Conservation (phyloP, 2,888 invertebrate genomes). For the Empis stercorea region DNA sequence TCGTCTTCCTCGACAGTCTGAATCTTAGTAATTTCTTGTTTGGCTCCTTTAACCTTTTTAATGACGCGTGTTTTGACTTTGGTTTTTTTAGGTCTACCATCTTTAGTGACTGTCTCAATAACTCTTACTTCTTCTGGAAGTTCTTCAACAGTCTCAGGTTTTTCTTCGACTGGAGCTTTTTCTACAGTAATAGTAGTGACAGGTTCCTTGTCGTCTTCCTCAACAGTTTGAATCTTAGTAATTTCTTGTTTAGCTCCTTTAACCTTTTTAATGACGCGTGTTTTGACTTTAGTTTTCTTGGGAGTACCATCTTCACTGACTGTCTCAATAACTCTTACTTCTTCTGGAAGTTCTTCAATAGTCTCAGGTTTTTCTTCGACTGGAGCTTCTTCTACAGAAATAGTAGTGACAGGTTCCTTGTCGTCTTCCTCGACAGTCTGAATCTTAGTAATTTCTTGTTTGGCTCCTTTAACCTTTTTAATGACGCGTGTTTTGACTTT, state of each 20-base stretch:
- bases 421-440: slow-evolving; percentile 23
- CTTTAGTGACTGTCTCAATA: neutral
- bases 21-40: slow-evolving; percentile 20
- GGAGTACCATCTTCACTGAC: slow-evolving; percentile 11
- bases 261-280: slow-evolving; percentile 6
- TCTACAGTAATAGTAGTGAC: slow-evolving; percentile 22
- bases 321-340: slow-evolving; percentile 4
- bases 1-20: slow-evolving; percentile 21
- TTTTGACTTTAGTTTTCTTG: slow-evolving; percentile 19
- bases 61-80: slow-evolving; percentile 20
- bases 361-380: slow-evolving; percentile 25
- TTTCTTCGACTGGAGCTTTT: slow-evolving; percentile 26
- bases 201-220: slow-evolving; percentile 17
- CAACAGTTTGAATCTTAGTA: slow-evolving; percentile 16
- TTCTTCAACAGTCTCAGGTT: slow-evolving; percentile 19
- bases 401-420: slow-evolving; percentile 23
- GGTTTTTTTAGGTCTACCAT: slow-evolving; percentile 19
- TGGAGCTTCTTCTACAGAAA: slow-evolving; percentile 20
- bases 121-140: slow-evolving; percentile 22
- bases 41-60: slow-evolving; percentile 17
- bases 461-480: slow-evolving; percentile 21
- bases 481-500: slow-evolving; percentile 26
- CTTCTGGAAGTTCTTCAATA: slow-evolving; percentile 26
- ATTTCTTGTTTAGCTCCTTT: slow-evolving; percentile 18
- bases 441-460: slow-evolving; percentile 22